A percentile compares a stretch with the other conserved stretches of the same genome.
Evolutionary conservation across 2,797 vertebrate genomes (phyloP).

Genomic region (Xiphophorus birchmanni): DNA sequence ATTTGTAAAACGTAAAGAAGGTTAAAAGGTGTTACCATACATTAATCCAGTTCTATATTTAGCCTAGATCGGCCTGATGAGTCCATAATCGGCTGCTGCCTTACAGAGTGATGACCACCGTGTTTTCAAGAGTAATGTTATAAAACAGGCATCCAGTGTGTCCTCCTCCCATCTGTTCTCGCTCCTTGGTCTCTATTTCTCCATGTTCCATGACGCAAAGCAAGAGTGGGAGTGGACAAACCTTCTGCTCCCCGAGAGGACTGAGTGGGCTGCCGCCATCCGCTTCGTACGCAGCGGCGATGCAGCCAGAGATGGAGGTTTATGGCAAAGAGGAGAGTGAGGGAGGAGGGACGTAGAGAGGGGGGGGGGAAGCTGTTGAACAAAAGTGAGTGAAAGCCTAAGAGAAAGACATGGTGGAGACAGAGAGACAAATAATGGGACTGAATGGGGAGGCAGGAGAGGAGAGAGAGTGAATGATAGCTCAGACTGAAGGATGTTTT

Average conservation of each 20-base stretch:
- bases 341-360: not conserved
- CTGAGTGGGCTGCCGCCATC: conserved; percentile 80
- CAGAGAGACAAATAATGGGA: conserved; percentile 42
- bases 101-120: conserved; percentile 69
- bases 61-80: conserved; percentile 41
- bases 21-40: conserved; percentile 51
- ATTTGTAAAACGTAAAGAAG: not conserved
- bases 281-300: conserved; percentile 69
- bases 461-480: conserved; percentile 26
- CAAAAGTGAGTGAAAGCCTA: conserved; percentile 34
- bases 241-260: conserved; percentile 83
- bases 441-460: conserved; percentile 37
- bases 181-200: conserved; percentile 69
- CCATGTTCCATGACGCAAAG: conserved; percentile 85
- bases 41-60: conserved; percentile 52
- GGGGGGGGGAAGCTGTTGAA: conserved; percentile 24
- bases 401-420: conserved; percentile 39
- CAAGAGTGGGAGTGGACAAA: conserved; percentile 83
- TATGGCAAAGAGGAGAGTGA: conserved; percentile 17
- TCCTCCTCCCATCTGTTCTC: conserved; percentile 77
- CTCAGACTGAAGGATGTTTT: conserved; percentile 19
- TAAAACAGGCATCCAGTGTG: conserved; percentile 76
- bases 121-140: conserved; percentile 74
- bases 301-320: conserved; percentile 63
- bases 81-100: conserved; percentile 61